Percentiles rank a stretch among this genome's conserved stretches.
Evolutionary conservation across 2,113 vertebrate species (phyloP).

Genomic region (Piprites chloris): DNA sequence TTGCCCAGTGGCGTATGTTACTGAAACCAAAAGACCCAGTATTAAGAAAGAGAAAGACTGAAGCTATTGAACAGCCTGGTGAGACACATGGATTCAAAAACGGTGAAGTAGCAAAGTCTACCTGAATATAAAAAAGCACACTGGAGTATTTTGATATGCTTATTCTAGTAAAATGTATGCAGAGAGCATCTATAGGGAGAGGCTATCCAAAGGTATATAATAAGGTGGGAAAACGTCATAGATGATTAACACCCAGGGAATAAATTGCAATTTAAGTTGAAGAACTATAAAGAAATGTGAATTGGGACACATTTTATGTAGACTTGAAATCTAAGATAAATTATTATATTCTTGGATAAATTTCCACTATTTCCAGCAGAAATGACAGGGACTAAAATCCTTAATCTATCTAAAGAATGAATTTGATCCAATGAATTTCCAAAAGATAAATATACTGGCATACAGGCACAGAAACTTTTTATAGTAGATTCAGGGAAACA

Average conservation of each 20-base stretch:
- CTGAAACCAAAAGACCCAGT: background rate
- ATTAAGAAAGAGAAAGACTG: background rate
- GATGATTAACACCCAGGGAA: background rate
- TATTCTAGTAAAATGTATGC: background rate
- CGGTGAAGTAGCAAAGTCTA: background rate
- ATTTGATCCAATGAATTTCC: background rate
- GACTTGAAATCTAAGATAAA: background rate
- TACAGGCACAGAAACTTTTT: background rate
- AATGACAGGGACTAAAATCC: background rate
- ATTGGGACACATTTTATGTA: background rate
- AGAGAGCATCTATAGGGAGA: background rate
- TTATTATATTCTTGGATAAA: background rate
- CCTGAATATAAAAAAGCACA: background rate
- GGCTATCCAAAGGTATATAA: background rate
- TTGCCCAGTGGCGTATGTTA: background rate
- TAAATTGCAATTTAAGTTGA: background rate
- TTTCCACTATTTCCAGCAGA: background rate
- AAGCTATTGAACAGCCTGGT: background rate
- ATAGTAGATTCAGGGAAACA: background rate
- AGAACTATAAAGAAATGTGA: background rate
- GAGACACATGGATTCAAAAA: background rate
- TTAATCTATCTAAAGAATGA: background rate
- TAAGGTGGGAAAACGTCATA: background rate
- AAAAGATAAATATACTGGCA: background rate
- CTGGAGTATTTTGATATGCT: background rate